These are phyloP conservation scores for Amiota communis DNA, from an alignment of 2,888 invertebrate genomes.

Conservation along the genomic window DNA sequence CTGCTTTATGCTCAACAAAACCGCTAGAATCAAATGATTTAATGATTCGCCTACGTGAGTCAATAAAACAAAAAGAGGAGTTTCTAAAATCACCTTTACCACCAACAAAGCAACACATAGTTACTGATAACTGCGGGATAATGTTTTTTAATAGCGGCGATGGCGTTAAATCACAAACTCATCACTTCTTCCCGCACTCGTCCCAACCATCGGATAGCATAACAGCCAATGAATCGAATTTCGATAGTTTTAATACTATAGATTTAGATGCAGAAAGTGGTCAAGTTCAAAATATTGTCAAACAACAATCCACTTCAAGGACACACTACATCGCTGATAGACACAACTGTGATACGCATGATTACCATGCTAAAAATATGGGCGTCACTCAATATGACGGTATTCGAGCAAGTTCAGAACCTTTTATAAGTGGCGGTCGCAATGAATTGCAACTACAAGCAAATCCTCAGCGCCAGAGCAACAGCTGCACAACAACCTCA, in stretches of 20 bases:
- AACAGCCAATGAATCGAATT: constrained; percentile 28
- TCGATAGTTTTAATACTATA: constrained; percentile 30
- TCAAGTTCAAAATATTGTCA: constrained; percentile 50
- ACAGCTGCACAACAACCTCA: constrained; percentile 44
- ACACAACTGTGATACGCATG: constrained; percentile 10
- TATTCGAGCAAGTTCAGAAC: background rate
- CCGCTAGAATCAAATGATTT: constrained; percentile 65
- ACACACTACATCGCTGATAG: background rate
- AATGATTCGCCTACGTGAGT: constrained; percentile 85
- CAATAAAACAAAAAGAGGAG: constrained; percentile 91
- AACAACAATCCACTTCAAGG: constrained; percentile 49
- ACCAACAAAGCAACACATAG: background rate
- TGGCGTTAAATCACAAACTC: constrained; percentile 38
- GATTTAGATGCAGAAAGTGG: constrained; percentile 40
- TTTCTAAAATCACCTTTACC: constrained; percentile 82
- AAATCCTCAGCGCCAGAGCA: constrained; percentile 48
- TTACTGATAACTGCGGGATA: constrained; percentile 25
- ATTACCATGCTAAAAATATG: constrained; percentile 19
- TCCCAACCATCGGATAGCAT: constrained; percentile 35
- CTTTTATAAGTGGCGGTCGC: constrained; percentile 17
- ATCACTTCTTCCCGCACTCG: constrained; percentile 57
- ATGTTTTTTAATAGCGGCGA: constrained; percentile 33
- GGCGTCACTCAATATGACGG: constrained; percentile 8
- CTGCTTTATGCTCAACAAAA: constrained; percentile 32
- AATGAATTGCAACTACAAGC: constrained; percentile 47